Base-by-base conservation (phyloP, 1,140 invertebrate species). In the Drosophila oshimai region DNA sequence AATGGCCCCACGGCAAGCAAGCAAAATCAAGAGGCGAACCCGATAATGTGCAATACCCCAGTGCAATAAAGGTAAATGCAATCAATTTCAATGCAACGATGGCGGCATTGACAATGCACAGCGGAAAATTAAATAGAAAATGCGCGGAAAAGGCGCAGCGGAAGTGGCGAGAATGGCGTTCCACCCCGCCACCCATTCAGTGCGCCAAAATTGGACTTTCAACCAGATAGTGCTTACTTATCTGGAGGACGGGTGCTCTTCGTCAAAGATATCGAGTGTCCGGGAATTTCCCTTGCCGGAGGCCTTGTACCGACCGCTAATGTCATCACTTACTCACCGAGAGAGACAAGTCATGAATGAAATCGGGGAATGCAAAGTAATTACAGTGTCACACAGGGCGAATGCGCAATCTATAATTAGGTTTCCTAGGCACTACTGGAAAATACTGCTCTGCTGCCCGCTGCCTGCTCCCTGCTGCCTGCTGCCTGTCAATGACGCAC, bases 51-150 rank as follows among this genome's bases (percentile, higher is more conserved):
- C 65, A 41, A 73, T 42, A 42, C n/a, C 34, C 20, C 36, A 76
- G 76, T 77, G 76, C 81, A 84, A 83, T 84, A 72, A 81, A 74
- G 76, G 68, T 86, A 81, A 87, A 87, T 86, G 81, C 80, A 86
- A 87, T 86, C 81, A 87, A 86, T 86, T 86, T 57, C 72, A 87
- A 80, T 80, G 75, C 44, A 49, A 67, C 36, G 55, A 62, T 70
- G 62, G 47, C 39, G 72, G 45, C 72, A 60, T 45, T 68, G 57
- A 77, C 62, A 57, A 51, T 70, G 49, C 49, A 34, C 15, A 18
- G 42, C 79, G 80, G 80, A 84, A 84, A 86, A 84, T 84, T 80
- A 84, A 55, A 65, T 64, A 64, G 73, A 74, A 70, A 83, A 81
- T 53, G 46, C 28, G 64, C 65, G 47, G 47, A 53, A 36, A 61